Base-by-base conservation (phyloP, 2,113 vertebrate genomes). In the Gallinago paraguaiae region DNA sequence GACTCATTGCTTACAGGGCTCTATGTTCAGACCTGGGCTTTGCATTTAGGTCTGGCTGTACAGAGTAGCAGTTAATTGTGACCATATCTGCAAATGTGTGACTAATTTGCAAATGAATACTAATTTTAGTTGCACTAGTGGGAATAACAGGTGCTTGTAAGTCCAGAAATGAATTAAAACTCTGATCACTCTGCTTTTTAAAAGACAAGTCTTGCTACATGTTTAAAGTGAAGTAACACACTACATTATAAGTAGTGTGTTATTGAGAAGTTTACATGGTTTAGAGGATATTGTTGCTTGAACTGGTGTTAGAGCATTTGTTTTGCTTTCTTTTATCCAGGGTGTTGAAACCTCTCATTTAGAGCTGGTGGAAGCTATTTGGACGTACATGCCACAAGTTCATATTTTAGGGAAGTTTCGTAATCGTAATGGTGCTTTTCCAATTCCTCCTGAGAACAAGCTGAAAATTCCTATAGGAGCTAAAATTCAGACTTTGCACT, bases 331-430 rank as follows among this genome's bases (percentile, higher is more conserved):
- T 96, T 90, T 96, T 95, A 93, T 95, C 48, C 95, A 99, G 99
- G 99, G 99, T 90, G 99, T 99, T 84, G 99, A 99, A 97, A 99
- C 99, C 9, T 99, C 99, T 67, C 99, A 99, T 96, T 97, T 99
- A 96, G 99, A 99, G 95, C 97, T 99, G 95, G 99, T 99, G 93
- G 99, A 99, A 97, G 99, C 99, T 94, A 99, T 99, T 96, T 99
- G 99, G 99, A 99, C 99, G 87, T 99, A 99, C 75, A 99, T 99
- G 99, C 99, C 99, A n/a, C 99, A 99, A 95, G 99, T 99, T 96
- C 99, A 99, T 96, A 99, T 99, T 92, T 98, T 99, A 94, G 99
- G 99, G 81, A 99, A 99, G 96, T 99, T 99, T 96, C 99, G 99
- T 93, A 99, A 99, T 98, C 99, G 99, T 82, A 99, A 99, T 43